Evolutionary conservation across 2,888 invertebrate species (phyloP), one percentile per base, ranked within the genome.

Genomic region (Ennomos erosarius): DNA sequence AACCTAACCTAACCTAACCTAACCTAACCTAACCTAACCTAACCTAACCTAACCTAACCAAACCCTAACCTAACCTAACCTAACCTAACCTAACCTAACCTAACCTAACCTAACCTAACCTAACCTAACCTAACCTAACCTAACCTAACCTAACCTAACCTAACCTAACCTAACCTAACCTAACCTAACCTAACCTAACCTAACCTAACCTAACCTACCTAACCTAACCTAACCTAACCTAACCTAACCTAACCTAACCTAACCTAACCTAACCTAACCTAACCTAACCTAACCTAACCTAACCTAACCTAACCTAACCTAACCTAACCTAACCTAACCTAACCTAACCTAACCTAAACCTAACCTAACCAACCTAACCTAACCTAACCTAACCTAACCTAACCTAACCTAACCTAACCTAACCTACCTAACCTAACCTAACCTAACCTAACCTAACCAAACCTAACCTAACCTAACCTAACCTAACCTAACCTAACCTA

Each of bases 11-110:
- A 46, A 46, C 45, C 45, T 46, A 46, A 46, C 45, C 45, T 46
- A 46, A 46, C 45, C 45, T 46, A 46, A 46, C 65, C 65, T 60
- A 63, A 63, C 65, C 63, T 66, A 66, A 66, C 65, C 65, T 62
- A 65, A 65, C 65, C 64, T 60, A 63, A 62, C 60, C 65, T 58
- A 63, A 63, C 65, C 65, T 60, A 65, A 65, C 62, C 62, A 58
- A 62, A 65, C 67, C 67, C 62, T 59, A 63, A 66, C 66, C 66
- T 63, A 66, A 64, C 61, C 65, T 61, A 61, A 61, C 58, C 62
- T 57, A 62, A 63, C 67, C 62, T 58, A 64, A 64, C 67, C 62
- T 59, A 63, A 66, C 66, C 66, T 63, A 66, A 64, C 61, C 65
- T 61, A 61, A 61, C 60, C 61, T 61, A 61, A 61, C 60, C 64